A percentile compares a stretch with the other conserved stretches of the same genome.
Evolutionary conservation across 2,113 vertebrate genomes (phyloP).

Genomic region (Rana temporaria): DNA sequence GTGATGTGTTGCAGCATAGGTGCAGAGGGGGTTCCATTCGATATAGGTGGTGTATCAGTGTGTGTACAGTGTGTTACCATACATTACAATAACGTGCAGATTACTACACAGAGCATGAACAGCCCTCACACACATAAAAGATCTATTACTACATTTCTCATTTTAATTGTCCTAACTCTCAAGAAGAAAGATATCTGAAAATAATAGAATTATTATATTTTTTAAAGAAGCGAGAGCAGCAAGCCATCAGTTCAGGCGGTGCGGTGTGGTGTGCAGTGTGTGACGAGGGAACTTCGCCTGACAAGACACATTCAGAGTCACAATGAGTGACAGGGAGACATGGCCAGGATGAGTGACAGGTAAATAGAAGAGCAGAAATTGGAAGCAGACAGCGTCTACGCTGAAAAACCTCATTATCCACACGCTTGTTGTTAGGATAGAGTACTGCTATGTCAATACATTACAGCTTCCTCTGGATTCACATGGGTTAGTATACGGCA

Average conservation of each 20-base stretch:
- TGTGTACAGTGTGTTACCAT: too few species aligned
- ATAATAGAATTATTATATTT: not conserved
- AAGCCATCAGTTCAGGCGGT: not conserved
- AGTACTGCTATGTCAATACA: not conserved
- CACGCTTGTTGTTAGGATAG: not conserved
- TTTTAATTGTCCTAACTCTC: not conserved
- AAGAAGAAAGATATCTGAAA: not conserved
- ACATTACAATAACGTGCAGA: too few species aligned
- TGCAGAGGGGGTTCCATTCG: too few species aligned
- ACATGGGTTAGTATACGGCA: not conserved
- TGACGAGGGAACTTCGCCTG: not conserved
- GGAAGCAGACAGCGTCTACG: not conserved
- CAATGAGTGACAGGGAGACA: constrained; percentile 11
- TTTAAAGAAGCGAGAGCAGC: not conserved
- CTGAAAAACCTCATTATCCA: constrained; percentile 7
- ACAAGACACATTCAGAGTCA: constrained; percentile 23
- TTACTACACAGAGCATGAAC: too few species aligned
- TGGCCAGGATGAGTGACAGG: constrained; percentile 18
- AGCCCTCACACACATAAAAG: too few species aligned
- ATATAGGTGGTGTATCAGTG: too few species aligned
- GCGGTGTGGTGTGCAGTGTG: not conserved
- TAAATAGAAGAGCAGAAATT: constrained; percentile 15
- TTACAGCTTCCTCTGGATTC: not conserved
- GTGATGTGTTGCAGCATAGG: too few species aligned
- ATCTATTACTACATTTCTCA: too few species aligned